Conservation (phyloP, 2,113 vertebrate species). For the Solea solea region DNA sequence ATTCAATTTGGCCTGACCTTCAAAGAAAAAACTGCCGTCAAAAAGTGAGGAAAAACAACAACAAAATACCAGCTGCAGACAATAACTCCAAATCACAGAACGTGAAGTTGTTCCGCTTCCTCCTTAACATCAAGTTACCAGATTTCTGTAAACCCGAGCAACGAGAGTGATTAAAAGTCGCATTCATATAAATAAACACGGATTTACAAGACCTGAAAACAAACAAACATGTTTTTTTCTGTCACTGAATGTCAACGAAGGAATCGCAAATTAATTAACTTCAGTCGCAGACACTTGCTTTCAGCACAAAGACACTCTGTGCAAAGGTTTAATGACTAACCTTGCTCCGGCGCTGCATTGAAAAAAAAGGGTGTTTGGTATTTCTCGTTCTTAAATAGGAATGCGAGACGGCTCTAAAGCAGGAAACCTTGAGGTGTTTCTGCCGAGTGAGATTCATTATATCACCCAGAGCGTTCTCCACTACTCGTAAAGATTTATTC, state of each 20-base stretch:
- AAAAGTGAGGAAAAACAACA: no score
- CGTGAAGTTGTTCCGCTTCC: not conserved
- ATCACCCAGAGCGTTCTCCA: conserved; percentile 34
- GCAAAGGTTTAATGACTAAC: conserved; percentile 47
- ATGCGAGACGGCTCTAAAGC: conserved; percentile 53
- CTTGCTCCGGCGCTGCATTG: conserved; percentile 31
- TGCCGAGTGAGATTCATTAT: conserved; percentile 37
- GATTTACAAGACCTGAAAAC: conserved; percentile 56
- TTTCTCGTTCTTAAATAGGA: conserved; percentile 47
- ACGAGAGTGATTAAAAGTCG: conserved; percentile 32
- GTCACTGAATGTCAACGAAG: conserved; percentile 39
- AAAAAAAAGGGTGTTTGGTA: conserved; percentile 20
- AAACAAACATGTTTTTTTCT: conserved; percentile 42
- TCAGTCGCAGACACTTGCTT: conserved; percentile 33
- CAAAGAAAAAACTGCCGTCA: no score
- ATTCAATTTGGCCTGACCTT: no score
- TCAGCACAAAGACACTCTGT: conserved; percentile 28
- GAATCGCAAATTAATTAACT: conserved; percentile 58
- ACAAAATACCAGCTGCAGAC: no score
- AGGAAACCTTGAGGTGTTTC: conserved; percentile 70
- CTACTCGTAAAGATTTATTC: conserved; percentile 36
- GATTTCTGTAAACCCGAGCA: conserved; percentile 16
- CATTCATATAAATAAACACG: conserved; percentile 25
- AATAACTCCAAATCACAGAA: not conserved
- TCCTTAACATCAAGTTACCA: not conserved